Base-by-base conservation (phyloP, 2,888 invertebrate species). In the Axea sp. region DNA sequence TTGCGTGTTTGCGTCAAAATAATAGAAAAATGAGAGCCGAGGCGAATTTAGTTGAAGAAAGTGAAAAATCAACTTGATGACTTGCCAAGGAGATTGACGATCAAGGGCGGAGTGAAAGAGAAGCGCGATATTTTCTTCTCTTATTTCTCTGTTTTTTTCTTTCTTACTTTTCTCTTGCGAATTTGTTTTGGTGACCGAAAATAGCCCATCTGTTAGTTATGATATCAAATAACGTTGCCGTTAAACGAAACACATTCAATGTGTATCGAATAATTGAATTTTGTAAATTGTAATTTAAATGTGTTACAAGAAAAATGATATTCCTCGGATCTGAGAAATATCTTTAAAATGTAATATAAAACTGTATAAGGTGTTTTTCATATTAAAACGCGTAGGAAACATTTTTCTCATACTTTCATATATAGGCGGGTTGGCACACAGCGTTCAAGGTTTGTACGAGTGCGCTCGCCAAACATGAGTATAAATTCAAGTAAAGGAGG, bases 401-500 rank as follows among this genome's bases (percentile, higher is more conserved):
- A 59, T 72, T 72, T 72, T 59, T 72, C 64, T 59, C 51, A 37
- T 59, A 37, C 59, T 72, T 64, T 72, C 64, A 72, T 72, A 64
- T 72, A 59, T 64, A 65, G 51, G 64, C 64, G 57, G 51, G 15
- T 65, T 71, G 71, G 72, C 72, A 64, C 37, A 65, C 51, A 24
- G 11, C 43, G 49, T 35, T 49, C 41, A 22, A 43, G 57, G 43
- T 59, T 69, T 26, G 68, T 19, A 45, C 47, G 49, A 37, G 62
- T 9, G 71, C 49, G 35, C 51, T 64, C 64, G 65, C 72, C 65
- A 73, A 73, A 73, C 72, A 60, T 65, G 72, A 60, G 65, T 65
- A 73, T 73, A 65, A 73, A 65, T 73, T 65, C 72, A 33, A 65
- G 68, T 47, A 65, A 71, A 69, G 60, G 69, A 74, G 60, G 74